phyloP scores from a whole-genome alignment of 2,113 vertebrate genomes.

The Triplophysa rosa region DNA sequence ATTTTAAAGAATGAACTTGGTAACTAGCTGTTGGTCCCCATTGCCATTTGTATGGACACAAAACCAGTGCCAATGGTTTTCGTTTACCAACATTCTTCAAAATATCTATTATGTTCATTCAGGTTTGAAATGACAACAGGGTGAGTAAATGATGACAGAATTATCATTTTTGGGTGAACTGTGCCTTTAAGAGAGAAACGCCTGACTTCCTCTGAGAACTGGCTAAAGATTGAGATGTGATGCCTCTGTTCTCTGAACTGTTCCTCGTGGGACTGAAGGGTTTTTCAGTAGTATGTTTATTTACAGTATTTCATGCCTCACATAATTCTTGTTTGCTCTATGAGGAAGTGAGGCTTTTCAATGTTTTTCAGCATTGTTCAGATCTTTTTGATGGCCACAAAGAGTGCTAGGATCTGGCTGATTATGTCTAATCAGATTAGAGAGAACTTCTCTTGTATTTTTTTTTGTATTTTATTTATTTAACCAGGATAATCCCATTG shows the following conservation, averaged over 20 bases:
- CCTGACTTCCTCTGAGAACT: neutral
- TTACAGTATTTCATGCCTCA: conserved; percentile 13
- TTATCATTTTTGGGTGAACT: neutral
- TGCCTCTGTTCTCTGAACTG: neutral
- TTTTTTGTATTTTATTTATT: too few relatives aligned
- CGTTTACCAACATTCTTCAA: neutral
- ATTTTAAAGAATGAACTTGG: too few relatives aligned
- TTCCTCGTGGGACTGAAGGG: conserved; percentile 5
- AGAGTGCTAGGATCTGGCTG: neutral
- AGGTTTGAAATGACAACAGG: neutral
- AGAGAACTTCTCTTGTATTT: neutral
- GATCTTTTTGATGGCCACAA: neutral
- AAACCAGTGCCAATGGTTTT: too few relatives aligned
- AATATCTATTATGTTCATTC: neutral
- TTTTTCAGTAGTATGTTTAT: neutral
- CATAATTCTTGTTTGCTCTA: neutral
- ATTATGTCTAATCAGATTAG: neutral
- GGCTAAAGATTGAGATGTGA: neutral
- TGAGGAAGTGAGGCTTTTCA: conserved; percentile 13
- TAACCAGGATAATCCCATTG: too few relatives aligned
- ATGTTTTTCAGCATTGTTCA: neutral
- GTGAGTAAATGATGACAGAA: too few relatives aligned
- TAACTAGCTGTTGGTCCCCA: too few relatives aligned
- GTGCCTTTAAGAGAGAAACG: neutral
- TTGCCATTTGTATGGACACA: too few relatives aligned